Evolutionary conservation across 2,797 vertebrate genomes (phyloP).

Genomic region (Zalophus californianus): DNA sequence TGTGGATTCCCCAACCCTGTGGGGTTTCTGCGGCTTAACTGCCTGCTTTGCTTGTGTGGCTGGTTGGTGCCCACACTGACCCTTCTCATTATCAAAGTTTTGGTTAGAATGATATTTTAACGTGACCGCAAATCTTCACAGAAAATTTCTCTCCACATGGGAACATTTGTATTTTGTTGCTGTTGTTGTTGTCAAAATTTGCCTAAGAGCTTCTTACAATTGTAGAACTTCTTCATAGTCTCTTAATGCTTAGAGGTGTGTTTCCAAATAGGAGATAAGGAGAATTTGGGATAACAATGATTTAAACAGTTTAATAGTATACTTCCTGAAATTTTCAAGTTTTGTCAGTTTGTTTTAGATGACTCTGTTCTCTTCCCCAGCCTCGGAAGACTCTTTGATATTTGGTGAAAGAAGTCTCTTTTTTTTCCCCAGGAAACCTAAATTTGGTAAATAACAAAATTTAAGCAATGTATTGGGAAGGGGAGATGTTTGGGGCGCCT

Average conservation of each 20-base stretch:
- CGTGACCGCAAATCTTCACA: background rate
- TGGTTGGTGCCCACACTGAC: background rate
- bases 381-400: background rate
- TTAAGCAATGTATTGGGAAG: background rate
- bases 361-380: background rate
- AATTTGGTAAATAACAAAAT: constrained; percentile 24
- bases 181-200: background rate
- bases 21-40: rapidly evolving
- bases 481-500: background rate
- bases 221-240: background rate
- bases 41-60: background rate
- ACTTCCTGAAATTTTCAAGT: background rate
- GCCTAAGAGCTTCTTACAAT: background rate
- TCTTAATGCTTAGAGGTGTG: background rate
- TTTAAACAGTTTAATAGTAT: background rate
- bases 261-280: background rate
- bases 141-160: background rate
- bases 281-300: background rate
- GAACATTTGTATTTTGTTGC: background rate
- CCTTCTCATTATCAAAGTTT: background rate
- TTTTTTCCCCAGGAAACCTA: background rate
- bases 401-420: background rate
- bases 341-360: background rate
- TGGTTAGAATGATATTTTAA: background rate
- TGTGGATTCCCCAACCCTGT: too few relatives aligned